Conservation (phyloP, 2,113 vertebrate genomes). For the Tetraodon nigroviridis region DNA sequence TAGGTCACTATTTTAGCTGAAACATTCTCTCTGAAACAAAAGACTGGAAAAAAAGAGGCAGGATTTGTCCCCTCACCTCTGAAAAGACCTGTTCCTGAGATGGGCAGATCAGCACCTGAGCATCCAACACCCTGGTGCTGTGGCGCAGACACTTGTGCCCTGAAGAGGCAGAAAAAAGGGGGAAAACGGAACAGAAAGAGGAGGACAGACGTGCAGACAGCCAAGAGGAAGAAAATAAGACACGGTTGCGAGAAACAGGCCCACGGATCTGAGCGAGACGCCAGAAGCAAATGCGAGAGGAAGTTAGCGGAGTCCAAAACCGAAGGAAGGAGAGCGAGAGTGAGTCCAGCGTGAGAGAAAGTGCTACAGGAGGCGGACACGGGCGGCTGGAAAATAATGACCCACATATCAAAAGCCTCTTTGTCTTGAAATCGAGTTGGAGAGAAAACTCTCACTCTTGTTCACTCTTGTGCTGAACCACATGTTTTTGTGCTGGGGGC, state of each 20-base stretch:
- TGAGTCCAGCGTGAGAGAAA: conserved; percentile 28
- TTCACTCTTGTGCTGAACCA: background rate
- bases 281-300: conserved; percentile 41
- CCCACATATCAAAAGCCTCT: conserved; percentile 15
- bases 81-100: conserved; percentile 81
- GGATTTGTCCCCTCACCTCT: conserved; percentile 76
- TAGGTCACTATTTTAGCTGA: background rate
- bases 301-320: conserved; percentile 35
- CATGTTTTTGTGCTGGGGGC: background rate
- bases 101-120: conserved; percentile 87
- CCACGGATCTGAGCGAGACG: conserved; percentile 38
- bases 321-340: conserved; percentile 50
- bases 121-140: conserved; percentile 82
- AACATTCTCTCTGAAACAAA: background rate
- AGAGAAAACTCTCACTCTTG: background rate
- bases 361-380: conserved; percentile 16
- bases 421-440: conserved; percentile 9
- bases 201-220: conserved; percentile 8
- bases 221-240: conserved; percentile 2
- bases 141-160: conserved; percentile 90
- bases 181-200: conserved; percentile 5
- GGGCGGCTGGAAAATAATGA: conserved; percentile 22
- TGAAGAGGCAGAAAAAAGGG: conserved; percentile 47
- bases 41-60: background rate
- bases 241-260: conserved; percentile 9